Evolutionary conservation across 2,113 vertebrate species (phyloP).

Genomic region (Meriones unguiculatus): DNA sequence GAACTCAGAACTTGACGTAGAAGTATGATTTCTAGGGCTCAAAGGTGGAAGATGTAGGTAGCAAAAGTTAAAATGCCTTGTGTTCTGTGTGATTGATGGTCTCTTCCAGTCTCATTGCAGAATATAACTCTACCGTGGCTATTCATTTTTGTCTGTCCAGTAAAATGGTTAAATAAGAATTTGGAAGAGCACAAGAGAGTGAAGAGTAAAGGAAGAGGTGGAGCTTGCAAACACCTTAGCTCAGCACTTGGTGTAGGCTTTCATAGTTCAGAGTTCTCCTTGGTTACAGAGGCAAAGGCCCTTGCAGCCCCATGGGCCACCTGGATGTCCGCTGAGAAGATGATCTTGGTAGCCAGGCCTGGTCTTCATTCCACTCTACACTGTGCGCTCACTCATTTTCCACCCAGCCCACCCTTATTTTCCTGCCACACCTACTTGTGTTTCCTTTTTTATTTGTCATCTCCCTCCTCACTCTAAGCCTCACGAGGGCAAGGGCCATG

Average conservation of each 20-base stretch:
- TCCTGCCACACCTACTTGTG: not conserved
- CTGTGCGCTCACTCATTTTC: not conserved
- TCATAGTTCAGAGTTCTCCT: not conserved
- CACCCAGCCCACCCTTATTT: not conserved
- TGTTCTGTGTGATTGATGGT: not conserved
- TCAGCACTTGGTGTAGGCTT: not conserved
- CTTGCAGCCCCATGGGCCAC: not conserved
- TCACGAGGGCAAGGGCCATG: not conserved
- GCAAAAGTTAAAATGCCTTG: not conserved
- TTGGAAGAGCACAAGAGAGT: not conserved
- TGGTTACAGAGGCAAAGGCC: not conserved
- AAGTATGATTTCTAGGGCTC: not conserved
- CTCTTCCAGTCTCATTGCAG: not conserved
- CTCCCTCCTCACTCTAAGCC: not conserved
- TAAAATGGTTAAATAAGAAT: not conserved
- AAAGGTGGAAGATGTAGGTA: too few species aligned
- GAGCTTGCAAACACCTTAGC: not conserved
- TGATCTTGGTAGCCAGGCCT: not conserved
- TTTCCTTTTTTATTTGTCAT: not conserved
- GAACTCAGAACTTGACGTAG: not conserved
- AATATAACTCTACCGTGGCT: not conserved
- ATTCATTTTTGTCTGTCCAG: not conserved
- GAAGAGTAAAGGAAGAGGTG: not conserved
- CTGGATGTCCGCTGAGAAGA: not conserved
- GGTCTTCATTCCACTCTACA: not conserved